Percentiles rank a stretch among this genome's conserved stretches.
These are phyloP conservation scores for Vanessa cardui DNA, from an alignment of 2,888 invertebrate genomes.

Conservation along the genomic window DNA sequence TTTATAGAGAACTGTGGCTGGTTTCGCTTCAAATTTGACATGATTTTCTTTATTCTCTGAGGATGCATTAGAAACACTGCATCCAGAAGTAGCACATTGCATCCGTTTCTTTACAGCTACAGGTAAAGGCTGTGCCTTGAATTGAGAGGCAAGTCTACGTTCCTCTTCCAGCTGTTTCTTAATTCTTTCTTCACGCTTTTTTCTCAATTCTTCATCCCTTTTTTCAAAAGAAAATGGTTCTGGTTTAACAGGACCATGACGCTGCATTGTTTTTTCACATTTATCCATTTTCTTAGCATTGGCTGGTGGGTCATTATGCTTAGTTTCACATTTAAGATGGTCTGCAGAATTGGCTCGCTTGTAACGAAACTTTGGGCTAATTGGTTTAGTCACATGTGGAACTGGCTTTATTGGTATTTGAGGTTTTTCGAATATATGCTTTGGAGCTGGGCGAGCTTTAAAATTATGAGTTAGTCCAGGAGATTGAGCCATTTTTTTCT, in stretches of 20 bases:
- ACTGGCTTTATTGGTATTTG: slow-evolving; percentile 61
- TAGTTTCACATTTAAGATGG: slow-evolving; percentile 47
- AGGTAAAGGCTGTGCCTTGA: slow-evolving; percentile 88
- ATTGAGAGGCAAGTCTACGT: slow-evolving; percentile 83
- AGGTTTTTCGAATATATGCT: slow-evolving; percentile 75
- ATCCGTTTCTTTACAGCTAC: slow-evolving; percentile 70
- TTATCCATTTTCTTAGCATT: slow-evolving; percentile 44
- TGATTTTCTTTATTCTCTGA: slow-evolving; percentile 74
- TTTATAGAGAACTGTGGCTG: slow-evolving; percentile 83
- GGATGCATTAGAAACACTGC: slow-evolving; percentile 59
- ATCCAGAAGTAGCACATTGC: slow-evolving; percentile 56
- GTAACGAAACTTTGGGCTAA: slow-evolving; percentile 66
- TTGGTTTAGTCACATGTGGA: slow-evolving; percentile 57
- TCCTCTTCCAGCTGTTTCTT: slow-evolving; percentile 82
- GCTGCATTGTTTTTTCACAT: slow-evolving; percentile 49
- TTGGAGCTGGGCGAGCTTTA: slow-evolving; percentile 85
- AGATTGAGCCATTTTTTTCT: slow-evolving; percentile 64
- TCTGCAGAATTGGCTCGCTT: slow-evolving; percentile 59
- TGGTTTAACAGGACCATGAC: slow-evolving; percentile 60
- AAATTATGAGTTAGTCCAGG: slow-evolving; percentile 63
- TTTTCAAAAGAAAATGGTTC: slow-evolving; percentile 88
- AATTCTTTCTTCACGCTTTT: slow-evolving; percentile 84
- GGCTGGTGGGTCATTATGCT: slow-evolving; percentile 27
- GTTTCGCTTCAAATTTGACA: slow-evolving; percentile 84
- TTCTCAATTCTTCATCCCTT: slow-evolving; percentile 81